phyloP scores from a whole-genome alignment of 2,113 vertebrate species.

The Chaetodon trifascialis region DNA sequence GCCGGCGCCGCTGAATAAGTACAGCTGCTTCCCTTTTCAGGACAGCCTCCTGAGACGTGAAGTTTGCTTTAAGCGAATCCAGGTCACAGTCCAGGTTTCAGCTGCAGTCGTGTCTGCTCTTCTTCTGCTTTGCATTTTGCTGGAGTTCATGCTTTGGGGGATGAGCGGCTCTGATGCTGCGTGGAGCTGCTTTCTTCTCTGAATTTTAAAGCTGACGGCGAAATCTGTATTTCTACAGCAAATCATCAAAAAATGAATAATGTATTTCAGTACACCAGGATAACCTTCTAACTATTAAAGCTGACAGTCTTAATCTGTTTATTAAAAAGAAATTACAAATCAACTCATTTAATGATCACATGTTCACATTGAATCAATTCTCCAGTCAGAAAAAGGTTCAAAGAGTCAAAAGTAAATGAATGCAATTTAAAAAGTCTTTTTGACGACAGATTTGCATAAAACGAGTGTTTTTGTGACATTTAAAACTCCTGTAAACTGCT shows the following conservation, averaged over 20 bases:
- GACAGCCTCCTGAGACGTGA: not conserved
- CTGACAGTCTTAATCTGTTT: too few relatives aligned
- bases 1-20: slow-evolving; percentile 5
- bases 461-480: not conserved
- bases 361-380: not conserved
- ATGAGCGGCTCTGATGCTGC: not conserved
- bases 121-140: not conserved
- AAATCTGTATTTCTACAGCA: not conserved
- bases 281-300: not conserved
- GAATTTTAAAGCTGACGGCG: not conserved
- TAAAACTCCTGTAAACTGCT: not conserved
- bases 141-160: not conserved
- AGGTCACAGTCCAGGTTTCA: not conserved
- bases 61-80: not conserved
- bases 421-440: not conserved
- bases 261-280: not conserved
- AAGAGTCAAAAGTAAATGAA: not conserved
- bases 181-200: not conserved
- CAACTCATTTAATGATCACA: not conserved
- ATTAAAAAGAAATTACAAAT: not conserved
- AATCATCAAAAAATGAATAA: not conserved
- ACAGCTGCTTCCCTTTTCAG: slow-evolving; percentile 9
- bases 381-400: not conserved
- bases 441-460: not conserved
- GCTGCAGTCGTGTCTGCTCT: not conserved